Percentiles rank a stretch among this genome's conserved stretches.
Evolutionary conservation across 2,113 vertebrate species (phyloP).

Genomic region (Prionailurus viverrinus): DNA sequence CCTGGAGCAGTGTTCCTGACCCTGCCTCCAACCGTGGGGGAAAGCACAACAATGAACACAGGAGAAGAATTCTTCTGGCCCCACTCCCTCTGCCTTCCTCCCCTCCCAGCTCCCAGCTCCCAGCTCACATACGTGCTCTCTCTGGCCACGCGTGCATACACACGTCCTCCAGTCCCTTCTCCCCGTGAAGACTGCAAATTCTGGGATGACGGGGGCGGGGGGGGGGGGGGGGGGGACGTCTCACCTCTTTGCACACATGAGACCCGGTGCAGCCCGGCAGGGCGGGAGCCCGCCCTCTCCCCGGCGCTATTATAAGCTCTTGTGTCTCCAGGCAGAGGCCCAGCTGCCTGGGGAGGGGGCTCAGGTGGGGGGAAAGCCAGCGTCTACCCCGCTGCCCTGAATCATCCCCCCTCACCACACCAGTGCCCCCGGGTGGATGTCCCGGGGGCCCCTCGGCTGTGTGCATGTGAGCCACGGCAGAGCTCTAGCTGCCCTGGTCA

Average conservation of each 20-base stretch:
- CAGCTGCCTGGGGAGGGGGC: neutral
- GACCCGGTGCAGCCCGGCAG: too few species aligned
- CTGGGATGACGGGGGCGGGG: neutral
- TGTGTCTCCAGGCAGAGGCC: neutral
- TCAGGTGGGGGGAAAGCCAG: constrained; percentile 60
- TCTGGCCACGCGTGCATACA: neutral
- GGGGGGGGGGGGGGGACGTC: too few species aligned
- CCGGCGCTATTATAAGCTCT: neutral
- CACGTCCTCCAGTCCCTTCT: neutral
- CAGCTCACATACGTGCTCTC: neutral
- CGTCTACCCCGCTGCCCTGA: constrained; percentile 78
- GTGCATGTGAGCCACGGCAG: constrained; percentile 7
- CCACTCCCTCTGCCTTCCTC: too few species aligned
- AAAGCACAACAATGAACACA: neutral
- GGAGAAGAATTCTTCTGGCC: neutral
- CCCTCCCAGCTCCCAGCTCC: neutral
- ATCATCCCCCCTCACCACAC: neutral
- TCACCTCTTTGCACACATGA: neutral
- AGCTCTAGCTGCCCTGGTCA: accelerated
- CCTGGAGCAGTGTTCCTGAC: neutral
- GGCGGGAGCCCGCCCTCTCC: neutral
- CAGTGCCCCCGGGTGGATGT: constrained; percentile 72
- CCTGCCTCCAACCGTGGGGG: accelerated
- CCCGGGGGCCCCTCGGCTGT: constrained; percentile 66
- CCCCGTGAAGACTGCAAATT: neutral